Conservation (phyloP, 2,113 vertebrate species). For the Phalacrocorax pelagicus region DNA sequence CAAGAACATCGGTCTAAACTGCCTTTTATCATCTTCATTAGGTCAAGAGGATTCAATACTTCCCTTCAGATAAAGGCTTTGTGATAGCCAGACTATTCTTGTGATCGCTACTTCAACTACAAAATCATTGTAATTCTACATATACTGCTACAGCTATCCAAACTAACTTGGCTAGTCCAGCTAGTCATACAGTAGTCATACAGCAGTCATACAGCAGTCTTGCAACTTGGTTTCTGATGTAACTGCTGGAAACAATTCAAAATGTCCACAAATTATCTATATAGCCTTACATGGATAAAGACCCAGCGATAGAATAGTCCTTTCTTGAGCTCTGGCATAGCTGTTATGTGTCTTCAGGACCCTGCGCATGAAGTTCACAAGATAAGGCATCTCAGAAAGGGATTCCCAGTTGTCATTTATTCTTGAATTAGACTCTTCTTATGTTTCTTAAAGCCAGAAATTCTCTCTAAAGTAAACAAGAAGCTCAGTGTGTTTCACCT, state of each 20-base stretch:
- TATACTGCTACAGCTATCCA: not conserved
- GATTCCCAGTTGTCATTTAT: not conserved
- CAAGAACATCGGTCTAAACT: not conserved
- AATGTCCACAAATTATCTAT: not conserved
- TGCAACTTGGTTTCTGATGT: not conserved
- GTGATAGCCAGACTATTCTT: not conserved
- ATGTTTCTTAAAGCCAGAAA: not conserved
- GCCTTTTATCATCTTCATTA: not conserved
- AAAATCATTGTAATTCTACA: not conserved
- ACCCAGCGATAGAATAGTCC: not conserved
- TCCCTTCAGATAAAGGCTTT: not conserved
- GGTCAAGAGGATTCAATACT: not conserved
- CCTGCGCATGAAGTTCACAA: not conserved
- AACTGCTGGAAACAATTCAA: slow-evolving; percentile 28
- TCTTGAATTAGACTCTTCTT: not conserved
- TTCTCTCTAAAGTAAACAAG: not conserved
- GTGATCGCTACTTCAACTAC: not conserved
- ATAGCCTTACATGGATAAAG: slow-evolving; percentile 23
- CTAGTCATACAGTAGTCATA: not conserved
- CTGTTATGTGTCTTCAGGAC: not conserved
- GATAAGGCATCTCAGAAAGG: not conserved
- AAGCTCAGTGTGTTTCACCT: not conserved
- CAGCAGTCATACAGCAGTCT: not conserved
- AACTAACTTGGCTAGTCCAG: not conserved
- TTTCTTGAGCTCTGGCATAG: not conserved